Conservation (phyloP, 2,888 invertebrate species). For the Drosophila kuntzei region DNA sequence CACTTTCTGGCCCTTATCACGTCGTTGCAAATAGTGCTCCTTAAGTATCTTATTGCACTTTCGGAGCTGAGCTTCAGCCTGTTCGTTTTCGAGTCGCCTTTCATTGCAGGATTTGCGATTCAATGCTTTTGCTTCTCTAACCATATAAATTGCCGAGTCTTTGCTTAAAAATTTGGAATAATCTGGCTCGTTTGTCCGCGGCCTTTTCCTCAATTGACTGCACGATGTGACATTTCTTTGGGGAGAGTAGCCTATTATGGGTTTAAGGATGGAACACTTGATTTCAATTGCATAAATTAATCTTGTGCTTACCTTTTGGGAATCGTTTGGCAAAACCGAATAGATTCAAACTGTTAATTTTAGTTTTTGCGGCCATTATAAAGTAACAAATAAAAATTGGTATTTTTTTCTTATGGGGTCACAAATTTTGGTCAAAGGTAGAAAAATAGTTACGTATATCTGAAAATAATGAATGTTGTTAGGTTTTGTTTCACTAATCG, state of each 20-base stretch:
- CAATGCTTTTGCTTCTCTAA: background rate
- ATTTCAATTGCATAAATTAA: background rate
- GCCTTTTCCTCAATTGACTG: background rate
- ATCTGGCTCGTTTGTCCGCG: background rate
- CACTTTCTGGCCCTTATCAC: background rate
- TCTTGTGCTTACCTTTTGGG: constrained; percentile 13
- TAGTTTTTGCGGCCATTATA: constrained; percentile 33
- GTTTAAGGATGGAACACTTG: background rate
- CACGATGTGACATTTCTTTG: background rate
- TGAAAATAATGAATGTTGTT: background rate
- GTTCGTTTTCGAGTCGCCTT: constrained; percentile 9
- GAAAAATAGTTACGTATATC: constrained; percentile 7
- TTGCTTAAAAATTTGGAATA: constrained; percentile 14
- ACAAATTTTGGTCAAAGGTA: constrained; percentile 1
- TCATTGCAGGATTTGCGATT: background rate
- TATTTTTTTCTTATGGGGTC: background rate
- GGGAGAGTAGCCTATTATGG: background rate
- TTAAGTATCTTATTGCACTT: constrained; percentile 32
- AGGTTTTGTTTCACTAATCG: background rate
- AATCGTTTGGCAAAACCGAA: constrained; percentile 3
- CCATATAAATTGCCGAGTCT: constrained; percentile 10
- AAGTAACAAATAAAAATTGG: background rate
- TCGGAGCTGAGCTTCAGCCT: constrained; percentile 19
- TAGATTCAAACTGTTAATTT: constrained; percentile 30
- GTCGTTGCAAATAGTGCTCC: constrained; percentile 31